A percentile compares a stretch with the other conserved stretches of the same genome.
These are phyloP conservation scores for Sisor rabdophorus DNA, from an alignment of 2,113 vertebrate genomes.

Conservation along the genomic window DNA sequence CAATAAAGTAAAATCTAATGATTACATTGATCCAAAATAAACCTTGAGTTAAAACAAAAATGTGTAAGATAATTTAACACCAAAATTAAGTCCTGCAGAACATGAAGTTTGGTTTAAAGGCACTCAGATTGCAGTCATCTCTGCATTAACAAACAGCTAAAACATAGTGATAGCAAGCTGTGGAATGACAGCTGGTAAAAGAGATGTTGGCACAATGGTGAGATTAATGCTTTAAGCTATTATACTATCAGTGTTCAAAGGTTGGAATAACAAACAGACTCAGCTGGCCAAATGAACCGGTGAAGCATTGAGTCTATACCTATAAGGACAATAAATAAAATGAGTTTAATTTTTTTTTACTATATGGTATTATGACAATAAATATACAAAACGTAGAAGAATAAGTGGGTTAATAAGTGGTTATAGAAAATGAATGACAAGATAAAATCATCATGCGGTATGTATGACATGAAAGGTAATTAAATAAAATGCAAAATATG, in stretches of 20 bases:
- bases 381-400: too few species aligned
- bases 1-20: too few species aligned
- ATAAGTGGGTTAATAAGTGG: too few species aligned
- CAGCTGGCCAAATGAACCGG: slow-evolving; percentile 2
- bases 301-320: background rate
- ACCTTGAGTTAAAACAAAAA: background rate
- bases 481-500: too few species aligned
- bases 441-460: too few species aligned
- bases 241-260: background rate
- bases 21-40: too few species aligned
- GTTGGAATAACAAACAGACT: slow-evolving; percentile 15
- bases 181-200: slow-evolving; percentile 5
- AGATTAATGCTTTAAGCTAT: slow-evolving; percentile 6
- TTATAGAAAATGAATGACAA: too few species aligned
- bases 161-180: slow-evolving; percentile 1
- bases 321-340: too few species aligned
- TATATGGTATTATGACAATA: too few species aligned
- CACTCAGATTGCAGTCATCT: background rate
- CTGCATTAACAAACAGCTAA: slow-evolving; percentile 10
- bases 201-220: slow-evolving; percentile 11
- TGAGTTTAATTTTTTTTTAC: too few species aligned
- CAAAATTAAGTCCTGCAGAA: too few species aligned
- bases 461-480: too few species aligned
- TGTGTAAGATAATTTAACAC: background rate
- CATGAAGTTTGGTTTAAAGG: background rate